phyloP scores from a whole-genome alignment of 2,113 vertebrate genomes.

The Myrmophylax atrothorax region DNA sequence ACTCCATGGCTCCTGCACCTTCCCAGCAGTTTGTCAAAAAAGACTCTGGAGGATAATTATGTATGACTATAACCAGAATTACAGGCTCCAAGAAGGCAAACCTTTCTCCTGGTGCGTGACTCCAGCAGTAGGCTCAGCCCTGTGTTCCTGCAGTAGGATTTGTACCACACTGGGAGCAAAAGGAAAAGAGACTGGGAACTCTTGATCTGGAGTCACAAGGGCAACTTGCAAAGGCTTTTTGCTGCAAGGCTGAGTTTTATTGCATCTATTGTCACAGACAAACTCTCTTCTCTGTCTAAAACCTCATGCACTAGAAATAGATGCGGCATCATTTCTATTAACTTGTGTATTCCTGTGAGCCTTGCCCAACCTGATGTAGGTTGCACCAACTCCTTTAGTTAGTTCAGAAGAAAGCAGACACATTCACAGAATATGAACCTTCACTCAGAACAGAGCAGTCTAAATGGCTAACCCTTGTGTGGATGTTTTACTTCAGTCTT shows the following conservation, averaged over 20 bases:
- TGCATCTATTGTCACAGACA: background rate
- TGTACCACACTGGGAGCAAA: background rate
- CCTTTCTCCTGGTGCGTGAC: accelerated
- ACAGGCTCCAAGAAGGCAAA: background rate
- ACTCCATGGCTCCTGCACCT: background rate
- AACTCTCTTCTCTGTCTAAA: background rate
- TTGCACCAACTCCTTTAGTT: background rate
- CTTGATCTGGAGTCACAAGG: background rate
- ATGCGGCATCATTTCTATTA: background rate
- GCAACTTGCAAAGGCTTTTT: background rate
- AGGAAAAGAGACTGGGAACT: background rate
- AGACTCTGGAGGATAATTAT: background rate
- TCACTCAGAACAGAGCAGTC: background rate
- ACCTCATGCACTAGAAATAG: background rate
- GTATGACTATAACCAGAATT: background rate
- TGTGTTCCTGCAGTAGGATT: background rate
- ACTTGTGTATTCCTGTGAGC: background rate
- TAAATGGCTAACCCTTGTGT: background rate
- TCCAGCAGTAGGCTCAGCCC: background rate
- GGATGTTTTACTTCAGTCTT: background rate
- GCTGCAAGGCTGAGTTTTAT: background rate
- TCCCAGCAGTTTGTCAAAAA: background rate
- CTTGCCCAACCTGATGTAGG: background rate
- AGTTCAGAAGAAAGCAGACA: background rate
- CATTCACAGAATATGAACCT: background rate